Conservation (phyloP, 2,797 vertebrate species). For the Peromyscus nudipes region DNA sequence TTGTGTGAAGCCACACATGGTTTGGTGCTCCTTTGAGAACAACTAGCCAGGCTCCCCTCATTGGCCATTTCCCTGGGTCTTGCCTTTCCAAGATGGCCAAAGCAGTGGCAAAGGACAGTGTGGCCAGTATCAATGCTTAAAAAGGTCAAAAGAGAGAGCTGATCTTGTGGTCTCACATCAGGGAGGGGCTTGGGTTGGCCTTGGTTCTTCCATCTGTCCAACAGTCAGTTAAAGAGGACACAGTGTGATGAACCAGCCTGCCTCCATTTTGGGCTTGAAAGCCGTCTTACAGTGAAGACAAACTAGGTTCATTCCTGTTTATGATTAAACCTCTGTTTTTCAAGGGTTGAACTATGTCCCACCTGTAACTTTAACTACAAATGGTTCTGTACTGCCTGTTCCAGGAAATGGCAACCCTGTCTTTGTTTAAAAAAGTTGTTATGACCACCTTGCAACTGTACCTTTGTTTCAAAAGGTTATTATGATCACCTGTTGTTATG, state of each 20-base stretch:
- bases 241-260: neutral
- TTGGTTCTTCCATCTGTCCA: neutral
- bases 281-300: neutral
- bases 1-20: fast-evolving
- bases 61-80: fast-evolving
- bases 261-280: neutral
- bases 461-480: neutral
- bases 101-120: neutral
- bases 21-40: neutral
- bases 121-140: neutral
- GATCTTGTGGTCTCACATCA: too few relatives aligned
- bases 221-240: neutral
- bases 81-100: neutral
- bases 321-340: neutral
- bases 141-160: neutral
- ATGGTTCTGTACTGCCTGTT: neutral
- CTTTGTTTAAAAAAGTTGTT: neutral
- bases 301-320: neutral
- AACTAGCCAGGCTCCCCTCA: neutral
- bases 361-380: neutral
- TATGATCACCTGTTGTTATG: neutral
- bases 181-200: fast-evolving
- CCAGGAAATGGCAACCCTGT: neutral
- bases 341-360: neutral
- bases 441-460: neutral